A percentile compares a stretch with the other conserved stretches of the same genome.
These are phyloP conservation scores for Anas platyrhynchos DNA, from an alignment of 2,113 vertebrate species.

Conservation along the genomic window DNA sequence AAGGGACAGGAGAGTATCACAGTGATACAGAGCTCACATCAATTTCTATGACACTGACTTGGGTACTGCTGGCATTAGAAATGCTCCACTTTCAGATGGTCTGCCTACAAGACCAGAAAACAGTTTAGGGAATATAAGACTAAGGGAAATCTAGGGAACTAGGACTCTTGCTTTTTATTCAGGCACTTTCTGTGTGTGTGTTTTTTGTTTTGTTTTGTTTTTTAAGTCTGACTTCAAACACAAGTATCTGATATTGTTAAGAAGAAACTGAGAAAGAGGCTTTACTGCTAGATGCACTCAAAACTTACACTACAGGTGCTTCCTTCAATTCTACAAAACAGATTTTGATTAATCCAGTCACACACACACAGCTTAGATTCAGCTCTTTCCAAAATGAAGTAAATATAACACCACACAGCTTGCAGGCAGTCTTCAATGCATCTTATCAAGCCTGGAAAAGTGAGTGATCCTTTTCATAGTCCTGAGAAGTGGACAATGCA, in stretches of 20 bases:
- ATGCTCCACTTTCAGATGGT: not conserved
- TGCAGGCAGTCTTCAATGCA: not conserved
- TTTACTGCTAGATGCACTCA: not conserved
- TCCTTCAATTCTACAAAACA: not conserved
- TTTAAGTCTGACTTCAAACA: not conserved
- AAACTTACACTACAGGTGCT: not conserved
- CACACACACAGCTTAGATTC: not conserved
- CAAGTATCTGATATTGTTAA: not conserved
- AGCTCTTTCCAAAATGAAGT: not conserved
- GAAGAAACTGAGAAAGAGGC: not conserved
- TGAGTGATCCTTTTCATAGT: not conserved
- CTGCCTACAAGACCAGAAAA: not conserved
- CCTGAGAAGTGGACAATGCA: not conserved
- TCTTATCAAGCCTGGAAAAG: not conserved
- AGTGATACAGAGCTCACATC: conserved; percentile 31
- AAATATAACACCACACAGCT: not conserved
- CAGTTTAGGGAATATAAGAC: not conserved
- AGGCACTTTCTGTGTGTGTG: not conserved
- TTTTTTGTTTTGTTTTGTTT: not conserved
- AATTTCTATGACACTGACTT: conserved; percentile 10
- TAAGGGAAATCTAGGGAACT: not conserved
- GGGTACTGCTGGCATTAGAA: not conserved
- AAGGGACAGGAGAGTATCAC: conserved; percentile 38
- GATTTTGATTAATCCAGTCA: not conserved
- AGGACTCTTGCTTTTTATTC: not conserved